Evolutionary conservation across 2,113 vertebrate species (phyloP).

Genomic region (Thryonomys swinderianus): DNA sequence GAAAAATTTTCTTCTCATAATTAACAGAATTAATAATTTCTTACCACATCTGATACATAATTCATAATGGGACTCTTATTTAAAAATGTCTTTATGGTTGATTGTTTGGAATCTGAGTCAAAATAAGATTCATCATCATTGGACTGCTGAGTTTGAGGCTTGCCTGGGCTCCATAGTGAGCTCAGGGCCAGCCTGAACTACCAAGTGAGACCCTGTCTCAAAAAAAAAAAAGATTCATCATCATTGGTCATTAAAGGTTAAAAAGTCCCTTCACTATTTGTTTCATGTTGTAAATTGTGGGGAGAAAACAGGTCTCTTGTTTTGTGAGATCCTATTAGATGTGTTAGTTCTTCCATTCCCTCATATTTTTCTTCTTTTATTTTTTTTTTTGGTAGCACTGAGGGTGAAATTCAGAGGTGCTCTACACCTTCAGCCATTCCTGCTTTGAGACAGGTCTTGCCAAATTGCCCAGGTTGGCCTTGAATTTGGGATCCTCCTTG

Average conservation of each 20-base stretch:
- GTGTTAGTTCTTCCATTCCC: not conserved
- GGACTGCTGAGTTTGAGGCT: too few species aligned
- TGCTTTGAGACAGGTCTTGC: not conserved
- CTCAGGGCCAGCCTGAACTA: too few species aligned
- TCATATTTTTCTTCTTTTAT: too few species aligned
- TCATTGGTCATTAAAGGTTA: not conserved
- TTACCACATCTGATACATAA: not conserved
- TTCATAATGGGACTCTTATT: not conserved
- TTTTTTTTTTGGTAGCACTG: not conserved
- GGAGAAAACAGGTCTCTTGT: not conserved
- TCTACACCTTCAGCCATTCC: not conserved
- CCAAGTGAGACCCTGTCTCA: too few species aligned
- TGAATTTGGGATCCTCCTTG: not conserved
- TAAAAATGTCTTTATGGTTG: conserved; percentile 23
- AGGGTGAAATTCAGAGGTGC: not conserved
- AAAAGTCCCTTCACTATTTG: not conserved
- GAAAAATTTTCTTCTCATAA: not conserved
- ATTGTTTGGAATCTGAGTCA: not conserved
- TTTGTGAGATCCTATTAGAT: not conserved
- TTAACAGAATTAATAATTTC: conserved; percentile 3
- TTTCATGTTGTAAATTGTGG: not conserved
- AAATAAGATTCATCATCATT: conserved; percentile 1
- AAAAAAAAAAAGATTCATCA: conserved; percentile 5
- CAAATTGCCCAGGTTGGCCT: not conserved
- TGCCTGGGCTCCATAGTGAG: too few species aligned